Evolutionary conservation across 2,888 invertebrate genomes (phyloP), one percentile per base, ranked within the genome.

Genomic region (Thalpophila matura): DNA sequence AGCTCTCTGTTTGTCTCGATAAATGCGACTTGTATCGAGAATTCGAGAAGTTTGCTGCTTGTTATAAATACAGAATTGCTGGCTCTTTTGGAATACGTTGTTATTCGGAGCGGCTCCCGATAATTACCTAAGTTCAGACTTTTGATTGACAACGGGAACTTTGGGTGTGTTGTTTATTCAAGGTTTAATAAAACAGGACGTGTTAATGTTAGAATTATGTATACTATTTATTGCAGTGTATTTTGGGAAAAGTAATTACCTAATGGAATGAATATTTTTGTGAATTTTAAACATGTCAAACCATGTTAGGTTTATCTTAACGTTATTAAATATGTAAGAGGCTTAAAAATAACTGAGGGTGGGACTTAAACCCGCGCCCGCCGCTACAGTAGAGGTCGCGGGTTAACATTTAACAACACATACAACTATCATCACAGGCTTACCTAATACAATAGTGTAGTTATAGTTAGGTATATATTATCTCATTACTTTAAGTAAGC

Each of bases 1-100:
- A 77, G 74, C 77, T 60, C 66, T 64, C 66, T 70, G 61, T 59
- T 77, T 71, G 67, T 72, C 63, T 53, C 63, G 71, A 75, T 77
- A 80, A 79, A 66, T 64, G 58, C 57, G 59, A 64, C 16, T 58
- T 54, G 58, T 74, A 67, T 62, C 55, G 70, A 42, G 31, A 69
- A 72, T 64, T 62, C 55, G 70, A 42, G 31, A 69, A 72, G 49
- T 75, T 78, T 66, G 45, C 50, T 57, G 63, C 73, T 78, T 60
- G 65, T 70, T 77, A 76, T 60, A 58, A 59, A 64, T 56, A 74
- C 61, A 47, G 63, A 55, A 53, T 64, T 67, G 74, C 43, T 59
- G 57, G 24, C 53, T 61, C 56, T 69, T 77, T 57, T 57, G 18
- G 47, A 68, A 68, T 55, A 37, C 31, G 46, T 37, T 43, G 49